Base-by-base conservation (phyloP, 2,797 vertebrate genomes). In the Labeo calbasu region DNA sequence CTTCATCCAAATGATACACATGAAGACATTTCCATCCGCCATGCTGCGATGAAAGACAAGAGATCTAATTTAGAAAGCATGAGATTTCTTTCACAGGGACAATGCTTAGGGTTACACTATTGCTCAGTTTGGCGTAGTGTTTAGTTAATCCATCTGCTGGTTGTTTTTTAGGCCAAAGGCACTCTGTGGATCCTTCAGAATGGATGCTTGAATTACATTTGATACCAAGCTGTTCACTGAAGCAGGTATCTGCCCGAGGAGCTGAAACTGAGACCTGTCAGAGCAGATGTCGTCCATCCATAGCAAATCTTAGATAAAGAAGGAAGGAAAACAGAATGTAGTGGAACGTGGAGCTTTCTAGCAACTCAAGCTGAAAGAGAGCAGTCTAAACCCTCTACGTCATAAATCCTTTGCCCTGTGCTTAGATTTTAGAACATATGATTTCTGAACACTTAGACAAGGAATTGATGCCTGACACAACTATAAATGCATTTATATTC, bases 171-270 rank as follows among this genome's bases (percentile, higher is more conserved):
- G 71, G 28, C 57, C 50, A 73, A 73, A 69, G 57, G 48, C 77
- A 75, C 77, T 66, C 11, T 72, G 48, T 43, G 69, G 55, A 63
- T 77, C 53, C 72, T 79, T 59, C 63, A 83, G 71, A 73, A 65
- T 70, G 72, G 73, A 84, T 73, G 71, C 72, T 84, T 68, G 59
- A 72, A 76, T 79, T 50, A 70, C 25, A 81, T 57, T 81, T 77
- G 65, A 81, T 80, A 84, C 63, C 82, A 86, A 72, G 69, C 71
- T 84, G 63, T 79, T 86, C 57, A 72, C 76, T 75, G 25, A 85
- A 85, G 77, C 79, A 86, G 86, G 81, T 86, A 61, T 86, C 55
- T 72, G 82, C 84, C 86, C 0, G 25, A 80, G 79, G 82, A 66
- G 53, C 50, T 79, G 79, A 76, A 82, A 78, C 50, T 57, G 79